Base-by-base conservation (phyloP, 2,113 vertebrate species). In the Smithornis capensis region DNA sequence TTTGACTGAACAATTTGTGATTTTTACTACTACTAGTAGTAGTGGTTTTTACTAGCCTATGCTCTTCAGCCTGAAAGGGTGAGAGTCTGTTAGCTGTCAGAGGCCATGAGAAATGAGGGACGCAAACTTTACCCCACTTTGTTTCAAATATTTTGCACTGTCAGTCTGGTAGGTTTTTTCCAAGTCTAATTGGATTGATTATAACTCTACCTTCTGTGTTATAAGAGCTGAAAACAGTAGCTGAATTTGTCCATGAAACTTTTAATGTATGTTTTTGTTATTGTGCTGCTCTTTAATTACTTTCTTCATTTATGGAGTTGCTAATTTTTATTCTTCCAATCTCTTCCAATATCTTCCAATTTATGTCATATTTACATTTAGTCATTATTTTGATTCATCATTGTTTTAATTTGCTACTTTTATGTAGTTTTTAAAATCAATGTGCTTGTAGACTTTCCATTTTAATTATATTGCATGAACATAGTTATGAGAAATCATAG, bases 201-300 rank as follows among this genome's bases (percentile, higher is more conserved):
- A 6, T 70, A 67, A 31, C 37, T 93, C 9, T 83, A 52, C 14
- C 53, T 81, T 95, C 89, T 83, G 47, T 75, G 47, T 90, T 94
- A 64, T 79, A 80, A 89, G 38, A 92, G 35, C 73, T 91, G 55
- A 56, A 62, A 86, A 77, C 45, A 78, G 14, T 96, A 83, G 69
- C 45, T 79, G 83, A 70, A 94, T 96, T 90, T 97, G 82, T 97
- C 85, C 62, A 56, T 45, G 7, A 63, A 83, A 19, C 40, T 93
- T 74, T 88, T 71, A 59, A 23, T 77, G n/a, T 81, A 31, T 68
- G 24, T 55, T 77, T 84, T 77, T 35, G 33, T 90, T 73, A 35
- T 83, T 90, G 50, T 87, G 37, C 40, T 65, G 37, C 49, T 89
- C 63, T 93, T 83, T 29, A 62, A 35, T 90, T 94, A 67, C 56